A percentile compares a stretch with the other conserved stretches of the same genome.
Conservation (phyloP, 2,797 vertebrate species). For the Phrynocephalus forsythii region DNA sequence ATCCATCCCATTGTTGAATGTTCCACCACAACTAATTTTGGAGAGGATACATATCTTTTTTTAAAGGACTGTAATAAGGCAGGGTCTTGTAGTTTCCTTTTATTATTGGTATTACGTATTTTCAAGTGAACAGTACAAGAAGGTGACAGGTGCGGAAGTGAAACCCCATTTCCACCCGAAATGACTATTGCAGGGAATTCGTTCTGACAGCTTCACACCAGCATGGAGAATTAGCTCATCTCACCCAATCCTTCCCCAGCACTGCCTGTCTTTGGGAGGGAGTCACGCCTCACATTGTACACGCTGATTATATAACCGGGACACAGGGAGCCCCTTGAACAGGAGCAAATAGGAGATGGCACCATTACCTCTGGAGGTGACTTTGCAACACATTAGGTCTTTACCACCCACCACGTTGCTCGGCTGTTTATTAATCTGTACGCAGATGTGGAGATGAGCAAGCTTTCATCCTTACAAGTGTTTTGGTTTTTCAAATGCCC, state of each 20-base stretch:
- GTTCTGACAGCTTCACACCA: slow-evolving; percentile 40
- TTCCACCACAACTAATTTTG: fast-evolving
- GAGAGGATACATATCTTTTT: too few relatives aligned
- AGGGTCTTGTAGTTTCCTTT: not conserved
- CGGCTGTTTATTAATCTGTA: not conserved
- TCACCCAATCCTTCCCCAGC: slow-evolving; percentile 19
- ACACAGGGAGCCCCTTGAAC: not conserved
- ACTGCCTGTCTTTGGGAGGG: slow-evolving; percentile 5
- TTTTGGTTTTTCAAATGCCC: not conserved
- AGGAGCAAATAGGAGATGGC: not conserved
- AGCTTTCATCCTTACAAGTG: not conserved
- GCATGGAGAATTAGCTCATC: slow-evolving; percentile 30
- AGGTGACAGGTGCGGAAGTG: slow-evolving; percentile 47
- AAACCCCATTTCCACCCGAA: slow-evolving; percentile 46
- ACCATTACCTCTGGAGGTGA: not conserved
- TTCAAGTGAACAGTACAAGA: not conserved
- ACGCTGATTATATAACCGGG: slow-evolving; percentile 56
- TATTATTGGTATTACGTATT: not conserved
- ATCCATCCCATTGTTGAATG: too few relatives aligned
- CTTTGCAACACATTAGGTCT: not conserved
- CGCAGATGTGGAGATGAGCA: too few relatives aligned
- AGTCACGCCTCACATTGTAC: slow-evolving; percentile 54
- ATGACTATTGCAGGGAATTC: not conserved
- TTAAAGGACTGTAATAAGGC: not conserved
- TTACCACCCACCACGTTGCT: not conserved